Conservation (phyloP, 2,797 vertebrate species). For the Erpetoichthys calabaricus region DNA sequence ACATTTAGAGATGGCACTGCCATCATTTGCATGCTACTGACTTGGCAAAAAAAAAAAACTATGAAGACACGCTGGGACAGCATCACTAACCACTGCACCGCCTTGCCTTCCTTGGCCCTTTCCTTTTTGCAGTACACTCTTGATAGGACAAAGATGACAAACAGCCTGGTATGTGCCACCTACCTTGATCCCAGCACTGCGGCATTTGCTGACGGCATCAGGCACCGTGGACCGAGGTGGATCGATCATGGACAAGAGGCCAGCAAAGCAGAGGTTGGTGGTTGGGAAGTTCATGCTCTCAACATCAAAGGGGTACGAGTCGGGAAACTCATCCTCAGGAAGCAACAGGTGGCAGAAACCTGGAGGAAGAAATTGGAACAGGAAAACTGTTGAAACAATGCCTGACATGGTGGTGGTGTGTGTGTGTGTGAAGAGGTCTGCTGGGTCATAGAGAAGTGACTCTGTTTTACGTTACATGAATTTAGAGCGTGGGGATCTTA, state of each 20-base stretch:
- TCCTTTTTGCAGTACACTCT: no score
- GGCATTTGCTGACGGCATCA: constrained; percentile 54
- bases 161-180: neutral
- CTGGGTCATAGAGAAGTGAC: neutral
- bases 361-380: constrained; percentile 16
- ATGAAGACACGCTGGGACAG: no score
- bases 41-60: no score
- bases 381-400: no score
- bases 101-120: no score
- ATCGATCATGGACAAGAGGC: constrained; percentile 60
- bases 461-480: accelerated
- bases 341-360: constrained; percentile 59
- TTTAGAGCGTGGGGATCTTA: neutral
- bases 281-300: constrained; percentile 55
- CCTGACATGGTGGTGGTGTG: no score
- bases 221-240: constrained; percentile 57
- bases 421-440: no score
- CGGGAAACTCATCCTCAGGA: constrained; percentile 44
- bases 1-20: no score
- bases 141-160: no score
- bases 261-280: constrained; percentile 50
- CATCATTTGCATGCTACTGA: no score
- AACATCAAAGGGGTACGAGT: constrained; percentile 41
- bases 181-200: constrained; percentile 61
- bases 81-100: no score